Base-by-base conservation (phyloP, 2,113 vertebrate species). In the Gallinago jamesoni region DNA sequence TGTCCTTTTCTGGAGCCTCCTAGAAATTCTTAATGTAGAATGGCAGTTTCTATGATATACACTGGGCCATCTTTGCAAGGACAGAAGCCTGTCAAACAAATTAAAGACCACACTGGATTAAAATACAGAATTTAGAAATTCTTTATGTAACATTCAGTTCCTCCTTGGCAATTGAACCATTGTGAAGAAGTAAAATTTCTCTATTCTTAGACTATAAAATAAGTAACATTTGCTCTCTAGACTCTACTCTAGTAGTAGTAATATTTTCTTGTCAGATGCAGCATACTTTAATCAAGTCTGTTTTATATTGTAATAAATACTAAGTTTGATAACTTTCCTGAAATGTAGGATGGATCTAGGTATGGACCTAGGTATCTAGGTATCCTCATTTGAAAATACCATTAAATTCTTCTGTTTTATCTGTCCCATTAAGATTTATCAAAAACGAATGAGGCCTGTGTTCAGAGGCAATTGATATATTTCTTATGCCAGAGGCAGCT, bases 401-500 rank as follows among this genome's bases (percentile, higher is more conserved):
- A 60, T 55, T 52, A 67, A 45, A 15, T 91, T 82, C 9, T 62
- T 7, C 48, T 82, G 43, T 33, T 89, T 84, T 94, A 39, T 68
- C 50, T 37, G 24, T 66, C 45, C 53, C 10, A 1, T 60, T 87
- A 80, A 78, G 80, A 45, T 88, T 80, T 92, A 86, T 74, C 63
- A 81, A 72, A 89, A 95, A 3, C 47, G 79, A 83, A 68, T 41
- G 60, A 84, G 56, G 43, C 27, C 80, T 69, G 20, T 93, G 83
- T 74, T 76, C 80, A 94, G 53, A 70, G 66, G 50, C 73, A 84
- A 78, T 64, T 81, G 47, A 56, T 93, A 55, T 69, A 72, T 93
- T 95, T 95, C 62, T 77, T 92, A 16, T 78, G 76, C 80, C 80
- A 94, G 53, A 70, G 66, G 50, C 73, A 84, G 74, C 33, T 87